Percentiles rank a stretch among this genome's conserved stretches.
phyloP scores from a whole-genome alignment of 2,797 vertebrate genomes.

The Sebastes umbrosus region DNA sequence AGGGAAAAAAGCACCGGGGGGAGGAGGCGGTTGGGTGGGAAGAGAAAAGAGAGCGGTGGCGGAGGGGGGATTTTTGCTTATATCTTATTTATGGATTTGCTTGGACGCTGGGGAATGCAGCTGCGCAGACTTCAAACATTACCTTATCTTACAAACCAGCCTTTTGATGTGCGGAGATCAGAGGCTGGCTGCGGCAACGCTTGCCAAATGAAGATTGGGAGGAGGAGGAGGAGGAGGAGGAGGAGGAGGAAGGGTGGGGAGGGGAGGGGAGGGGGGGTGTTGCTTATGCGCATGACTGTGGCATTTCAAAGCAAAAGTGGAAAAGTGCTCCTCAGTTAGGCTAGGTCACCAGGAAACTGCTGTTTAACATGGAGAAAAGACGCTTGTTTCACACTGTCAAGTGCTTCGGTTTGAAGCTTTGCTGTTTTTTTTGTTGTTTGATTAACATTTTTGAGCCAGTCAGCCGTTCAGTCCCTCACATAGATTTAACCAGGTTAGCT shows the following conservation, averaged over 20 bases:
- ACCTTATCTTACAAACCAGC: conserved; percentile 98
- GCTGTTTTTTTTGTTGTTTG: conserved; percentile 34
- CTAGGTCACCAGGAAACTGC: conserved; percentile 85
- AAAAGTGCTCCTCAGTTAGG: conserved; percentile 85
- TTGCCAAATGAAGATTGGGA: conserved; percentile 91
- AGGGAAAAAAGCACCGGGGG: conserved; percentile 31
- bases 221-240: conserved; percentile 26
- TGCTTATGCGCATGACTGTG: conserved; percentile 85
- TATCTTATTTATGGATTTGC: conserved; percentile 96
- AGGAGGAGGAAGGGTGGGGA: conserved; percentile 40
- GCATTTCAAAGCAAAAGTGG: conserved; percentile 89
- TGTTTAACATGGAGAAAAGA: conserved; percentile 82
- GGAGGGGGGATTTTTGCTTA: conserved; percentile 79
- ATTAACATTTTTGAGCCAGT: conserved; percentile 24
- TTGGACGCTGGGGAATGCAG: conserved; percentile 92
- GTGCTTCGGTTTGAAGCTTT: conserved; percentile 56
- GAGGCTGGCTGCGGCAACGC: conserved; percentile 88
- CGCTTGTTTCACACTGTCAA: conserved; percentile 64
- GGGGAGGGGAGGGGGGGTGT: conserved; percentile 24
- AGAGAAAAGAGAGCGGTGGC: conserved; percentile 51
- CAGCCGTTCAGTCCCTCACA: conserved; percentile 18
- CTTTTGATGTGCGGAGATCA: conserved; percentile 96
- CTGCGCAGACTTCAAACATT: conserved; percentile 95
- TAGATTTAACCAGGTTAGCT: conserved; percentile 48
- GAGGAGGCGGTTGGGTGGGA: conserved; percentile 65